Base-by-base conservation (phyloP, 64 coral and sea anemone genomes). In the Porites lutea region DNA sequence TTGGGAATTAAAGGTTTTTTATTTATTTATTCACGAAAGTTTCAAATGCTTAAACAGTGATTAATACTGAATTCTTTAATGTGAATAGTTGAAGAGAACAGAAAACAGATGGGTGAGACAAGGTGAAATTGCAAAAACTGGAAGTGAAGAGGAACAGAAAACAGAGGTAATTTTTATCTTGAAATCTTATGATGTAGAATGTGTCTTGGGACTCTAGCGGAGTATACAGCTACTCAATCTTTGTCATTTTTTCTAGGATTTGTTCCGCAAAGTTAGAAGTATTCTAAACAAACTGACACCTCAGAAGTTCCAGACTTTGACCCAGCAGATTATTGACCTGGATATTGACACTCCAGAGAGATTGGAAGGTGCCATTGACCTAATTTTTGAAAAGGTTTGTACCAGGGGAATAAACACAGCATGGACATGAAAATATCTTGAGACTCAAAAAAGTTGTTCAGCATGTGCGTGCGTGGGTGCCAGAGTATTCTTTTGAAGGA, bases 281-380 rank as follows among this genome's bases (percentile, higher is more conserved):
- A 98, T 98, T n/a, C 88, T 98, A 44, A 96, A 96, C 77, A 98
- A 98, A 59, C 91, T 98, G 2, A 98, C 97, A 2, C 94, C 94
- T 53, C 97, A 98, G 83, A 98, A 93, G 59, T 96, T 96, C 67
- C 76, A 93, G 54, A 96, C 90, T 44, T 78, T 96, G 62, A 93
- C 82, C 37, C 78, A 93, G 18, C 94, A 98, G 73, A 92, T 98
- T 3, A 52, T 88, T 23, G 91, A 91, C 23, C 88, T 98, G 48
- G 88, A 98, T 20, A 96, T 98, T 79, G 94, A 98, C 63, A 93
- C 97, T 58, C 60, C 71, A 55, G 88, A 98, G 21, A 90, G 94
- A 84, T 64, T 98, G 54, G 91, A 98, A 86, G 94, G 93, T 19
- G 88, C 95, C 4, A 92, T 92, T 89, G 82, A 98, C 61, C 89